These are phyloP conservation scores for Hycleus phaleratus DNA, from an alignment of 1,140 invertebrate genomes.

Conservation along the genomic window DNA sequence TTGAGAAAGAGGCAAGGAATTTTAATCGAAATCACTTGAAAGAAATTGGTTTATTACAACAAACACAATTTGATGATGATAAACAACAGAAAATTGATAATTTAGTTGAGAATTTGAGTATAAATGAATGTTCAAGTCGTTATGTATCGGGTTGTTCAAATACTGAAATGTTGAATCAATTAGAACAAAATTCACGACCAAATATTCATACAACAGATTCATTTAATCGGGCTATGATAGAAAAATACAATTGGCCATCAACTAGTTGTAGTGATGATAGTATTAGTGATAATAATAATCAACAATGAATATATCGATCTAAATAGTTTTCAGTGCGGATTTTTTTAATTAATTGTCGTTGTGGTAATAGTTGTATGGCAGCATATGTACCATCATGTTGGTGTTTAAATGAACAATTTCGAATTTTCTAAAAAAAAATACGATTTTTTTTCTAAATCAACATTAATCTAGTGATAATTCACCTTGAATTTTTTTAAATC, in stretches of 20 bases:
- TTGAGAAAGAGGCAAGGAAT: slow-evolving; percentile 27
- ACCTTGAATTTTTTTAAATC: slow-evolving; percentile 9
- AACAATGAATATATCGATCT: slow-evolving; percentile 30
- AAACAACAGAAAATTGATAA: slow-evolving; percentile 31
- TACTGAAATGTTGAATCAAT: slow-evolving; percentile 23
- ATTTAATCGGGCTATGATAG: slow-evolving; percentile 2
- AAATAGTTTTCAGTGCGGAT: slow-evolving; percentile 30
- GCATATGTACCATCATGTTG: slow-evolving; percentile 28
- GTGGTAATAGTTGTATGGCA: slow-evolving; percentile 19
- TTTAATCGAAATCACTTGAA: slow-evolving; percentile 17
- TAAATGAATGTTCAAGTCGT: slow-evolving; percentile 20
- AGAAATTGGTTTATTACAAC: slow-evolving; percentile 8
- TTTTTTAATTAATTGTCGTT: slow-evolving; percentile 27
- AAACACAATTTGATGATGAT: slow-evolving; percentile 24
- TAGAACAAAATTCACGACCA: slow-evolving; percentile 22
- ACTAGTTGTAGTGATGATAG: too few relatives aligned
- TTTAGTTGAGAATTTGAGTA: slow-evolving; percentile 32
- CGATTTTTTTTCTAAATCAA: too few relatives aligned
- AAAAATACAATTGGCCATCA: not conserved
- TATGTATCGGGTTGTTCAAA: slow-evolving; percentile 35
- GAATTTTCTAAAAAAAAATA: slow-evolving; percentile 30
- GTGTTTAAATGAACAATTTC: slow-evolving; percentile 34
- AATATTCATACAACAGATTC: slow-evolving; percentile 16
- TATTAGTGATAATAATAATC: not conserved
- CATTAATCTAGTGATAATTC: too few relatives aligned